Percentiles rank a stretch among this genome's conserved stretches.
Conservation (phyloP, 2,113 vertebrate species). For the Bostrychus sinensis region DNA sequence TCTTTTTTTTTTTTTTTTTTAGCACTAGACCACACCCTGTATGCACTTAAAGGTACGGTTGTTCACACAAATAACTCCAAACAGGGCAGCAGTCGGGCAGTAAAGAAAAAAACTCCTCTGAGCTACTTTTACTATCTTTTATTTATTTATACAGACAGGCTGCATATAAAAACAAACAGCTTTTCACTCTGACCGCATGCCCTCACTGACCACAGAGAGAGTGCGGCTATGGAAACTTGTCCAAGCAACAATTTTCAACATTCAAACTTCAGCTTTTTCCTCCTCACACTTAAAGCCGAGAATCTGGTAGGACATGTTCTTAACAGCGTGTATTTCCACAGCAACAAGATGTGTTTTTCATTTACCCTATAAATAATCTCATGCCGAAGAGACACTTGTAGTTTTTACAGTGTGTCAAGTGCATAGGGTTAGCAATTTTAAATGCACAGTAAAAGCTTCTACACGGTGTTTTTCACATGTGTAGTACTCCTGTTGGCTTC, state of each 20-base stretch:
- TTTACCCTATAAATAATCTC: neutral
- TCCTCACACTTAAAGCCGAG: neutral
- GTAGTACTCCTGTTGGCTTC: too few relatives aligned
- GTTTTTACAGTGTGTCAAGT: too few relatives aligned
- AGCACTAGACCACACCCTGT: too few relatives aligned
- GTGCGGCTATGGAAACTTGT: conserved; percentile 11
- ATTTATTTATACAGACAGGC: conserved; percentile 56
- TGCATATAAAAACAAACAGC: conserved; percentile 36
- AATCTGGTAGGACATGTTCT: neutral
- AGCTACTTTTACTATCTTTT: conserved; percentile 32
- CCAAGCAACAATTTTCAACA: conserved; percentile 1
- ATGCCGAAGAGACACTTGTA: neutral
- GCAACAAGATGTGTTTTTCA: neutral
- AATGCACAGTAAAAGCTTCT: too few relatives aligned
- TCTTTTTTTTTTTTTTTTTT: too few relatives aligned
- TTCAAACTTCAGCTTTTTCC: neutral
- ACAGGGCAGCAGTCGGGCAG: conserved; percentile 46
- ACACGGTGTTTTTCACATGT: neutral
- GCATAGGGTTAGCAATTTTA: too few relatives aligned
- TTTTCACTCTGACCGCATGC: conserved; percentile 2
- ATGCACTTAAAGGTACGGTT: conserved; percentile 26
- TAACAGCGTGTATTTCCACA: neutral
- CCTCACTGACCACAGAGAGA: conserved; percentile 15
- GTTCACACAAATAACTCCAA: conserved; percentile 62
- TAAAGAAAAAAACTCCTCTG: conserved; percentile 53